Percentiles rank a stretch among this genome's conserved stretches.
These are phyloP conservation scores for Campylorhamphus procurvoides DNA, from an alignment of 2,113 vertebrate genomes.

Conservation along the genomic window DNA sequence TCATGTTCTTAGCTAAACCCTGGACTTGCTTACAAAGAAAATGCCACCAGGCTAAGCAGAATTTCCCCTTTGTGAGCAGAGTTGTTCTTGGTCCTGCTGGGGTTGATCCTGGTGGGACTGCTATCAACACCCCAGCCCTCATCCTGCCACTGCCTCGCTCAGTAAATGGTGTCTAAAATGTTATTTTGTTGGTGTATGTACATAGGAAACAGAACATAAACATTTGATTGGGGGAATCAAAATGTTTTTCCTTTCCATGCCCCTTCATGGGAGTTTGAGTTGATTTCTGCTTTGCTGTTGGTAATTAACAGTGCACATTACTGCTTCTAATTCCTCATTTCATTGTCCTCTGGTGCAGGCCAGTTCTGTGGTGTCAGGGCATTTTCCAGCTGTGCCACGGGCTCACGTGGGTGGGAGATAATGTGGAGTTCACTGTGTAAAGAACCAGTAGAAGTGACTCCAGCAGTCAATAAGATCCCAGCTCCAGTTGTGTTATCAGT, in stretches of 20 bases:
- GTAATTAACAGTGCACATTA: neutral
- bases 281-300: neutral
- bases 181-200: neutral
- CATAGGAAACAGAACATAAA: neutral
- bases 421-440: neutral
- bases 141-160: neutral
- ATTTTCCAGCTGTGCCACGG: fast-evolving
- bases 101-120: neutral
- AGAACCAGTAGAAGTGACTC: neutral
- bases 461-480: neutral
- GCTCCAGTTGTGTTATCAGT: neutral
- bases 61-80: neutral
- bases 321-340: neutral
- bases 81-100: neutral
- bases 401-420: fast-evolving
- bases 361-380: neutral
- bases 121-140: neutral
- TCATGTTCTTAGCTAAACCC: neutral
- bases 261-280: neutral
- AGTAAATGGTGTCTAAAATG: fast-evolving
- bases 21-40: neutral
- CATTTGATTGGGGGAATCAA: neutral
- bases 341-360: neutral
- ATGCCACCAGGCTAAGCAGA: neutral
- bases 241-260: neutral